phyloP scores from a whole-genome alignment of 2,888 invertebrate species.

The Heliconius erato region DNA sequence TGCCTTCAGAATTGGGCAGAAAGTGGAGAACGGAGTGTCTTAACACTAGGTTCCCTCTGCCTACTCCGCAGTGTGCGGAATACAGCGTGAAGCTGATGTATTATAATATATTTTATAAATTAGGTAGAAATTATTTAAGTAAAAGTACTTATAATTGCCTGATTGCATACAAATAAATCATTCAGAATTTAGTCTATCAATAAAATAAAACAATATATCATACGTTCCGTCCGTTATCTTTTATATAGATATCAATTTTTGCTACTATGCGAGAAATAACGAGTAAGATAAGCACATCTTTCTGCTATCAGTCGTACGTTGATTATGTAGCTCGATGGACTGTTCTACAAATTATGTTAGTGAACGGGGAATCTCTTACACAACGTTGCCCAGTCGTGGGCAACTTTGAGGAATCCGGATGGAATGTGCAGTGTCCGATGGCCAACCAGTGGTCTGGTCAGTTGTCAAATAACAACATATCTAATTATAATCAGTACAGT shows the following conservation, averaged over 20 bases:
- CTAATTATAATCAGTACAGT: constrained; percentile 63
- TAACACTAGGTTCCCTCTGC: too few species aligned
- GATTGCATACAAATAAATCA: background rate
- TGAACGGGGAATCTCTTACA: constrained; percentile 64
- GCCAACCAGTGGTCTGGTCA: constrained; percentile 68
- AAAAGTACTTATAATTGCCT: background rate
- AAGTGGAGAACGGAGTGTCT: too few species aligned
- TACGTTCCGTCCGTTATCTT: constrained; percentile 66
- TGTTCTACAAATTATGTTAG: constrained; percentile 71
- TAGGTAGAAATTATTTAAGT: background rate
- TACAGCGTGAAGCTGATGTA: background rate
- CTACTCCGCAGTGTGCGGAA: too few species aligned
- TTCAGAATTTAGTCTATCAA: constrained; percentile 1
- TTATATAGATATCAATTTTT: constrained; percentile 76
- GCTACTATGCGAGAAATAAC: constrained; percentile 76
- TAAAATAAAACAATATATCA: constrained; percentile 50
- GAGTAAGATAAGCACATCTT: constrained; percentile 78
- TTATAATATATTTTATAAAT: background rate
- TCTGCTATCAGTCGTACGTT: constrained; percentile 79
- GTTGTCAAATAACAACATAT: constrained; percentile 58
- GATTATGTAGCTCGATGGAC: constrained; percentile 81
- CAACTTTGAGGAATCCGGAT: constrained; percentile 65
- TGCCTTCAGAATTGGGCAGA: too few species aligned
- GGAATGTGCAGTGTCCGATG: constrained; percentile 74
- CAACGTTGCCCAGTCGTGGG: constrained; percentile 69